Evolutionary conservation across 2,113 vertebrate genomes (phyloP).

Genomic region (Mionectes macconnelli): DNA sequence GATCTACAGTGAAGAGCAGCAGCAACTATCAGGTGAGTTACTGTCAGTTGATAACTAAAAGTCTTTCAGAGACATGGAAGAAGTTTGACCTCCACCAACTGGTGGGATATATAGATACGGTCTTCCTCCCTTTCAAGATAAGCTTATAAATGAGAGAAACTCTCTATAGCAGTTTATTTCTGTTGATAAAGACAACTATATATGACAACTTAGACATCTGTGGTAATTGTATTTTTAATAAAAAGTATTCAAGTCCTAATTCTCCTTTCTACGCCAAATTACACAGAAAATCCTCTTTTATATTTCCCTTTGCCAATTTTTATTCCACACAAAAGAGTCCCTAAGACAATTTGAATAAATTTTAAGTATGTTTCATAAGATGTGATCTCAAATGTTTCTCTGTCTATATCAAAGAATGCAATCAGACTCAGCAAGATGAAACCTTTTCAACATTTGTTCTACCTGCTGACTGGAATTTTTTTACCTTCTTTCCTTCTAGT

Average conservation of each 20-base stretch:
- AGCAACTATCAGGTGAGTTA: neutral
- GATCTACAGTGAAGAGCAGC: neutral
- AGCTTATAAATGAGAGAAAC: neutral
- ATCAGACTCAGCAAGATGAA: neutral
- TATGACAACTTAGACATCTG: neutral
- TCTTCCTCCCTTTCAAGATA: neutral
- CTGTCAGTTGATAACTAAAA: neutral
- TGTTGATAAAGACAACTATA: neutral
- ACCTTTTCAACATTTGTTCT: neutral
- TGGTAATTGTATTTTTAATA: neutral
- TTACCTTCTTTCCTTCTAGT: neutral
- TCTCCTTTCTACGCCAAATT: neutral
- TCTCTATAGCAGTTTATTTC: neutral
- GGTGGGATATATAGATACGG: neutral
- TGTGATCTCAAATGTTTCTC: neutral
- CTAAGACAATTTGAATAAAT: neutral
- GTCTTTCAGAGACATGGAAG: neutral
- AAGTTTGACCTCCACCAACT: neutral
- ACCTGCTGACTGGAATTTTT: neutral
- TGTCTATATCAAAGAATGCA: neutral
- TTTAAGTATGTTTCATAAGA: neutral
- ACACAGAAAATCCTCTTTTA: neutral
- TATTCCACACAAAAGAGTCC: neutral
- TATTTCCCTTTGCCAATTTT: neutral
- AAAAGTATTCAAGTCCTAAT: neutral